Conservation (phyloP, 2,797 vertebrate species). For the Emys orbicularis region DNA sequence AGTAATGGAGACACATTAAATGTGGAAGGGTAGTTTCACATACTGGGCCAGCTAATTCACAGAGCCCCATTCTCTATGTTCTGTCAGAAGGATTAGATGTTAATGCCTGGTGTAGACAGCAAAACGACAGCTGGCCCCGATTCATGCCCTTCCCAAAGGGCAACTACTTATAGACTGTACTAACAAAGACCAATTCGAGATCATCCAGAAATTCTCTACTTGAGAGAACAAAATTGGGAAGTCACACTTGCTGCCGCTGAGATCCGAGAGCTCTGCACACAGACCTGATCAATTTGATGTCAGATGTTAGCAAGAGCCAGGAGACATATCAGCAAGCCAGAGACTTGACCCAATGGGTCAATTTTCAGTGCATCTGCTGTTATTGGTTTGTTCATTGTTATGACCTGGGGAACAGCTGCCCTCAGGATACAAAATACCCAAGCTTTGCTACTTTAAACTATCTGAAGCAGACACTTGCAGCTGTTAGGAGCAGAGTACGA, state of each 20-base stretch:
- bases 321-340: neutral
- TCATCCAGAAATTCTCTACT: neutral
- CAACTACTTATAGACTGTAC: neutral
- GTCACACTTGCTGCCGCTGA: constrained; percentile 7
- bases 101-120: neutral
- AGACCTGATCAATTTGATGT: neutral
- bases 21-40: neutral
- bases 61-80: neutral
- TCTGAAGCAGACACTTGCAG: constrained; percentile 43
- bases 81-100: neutral
- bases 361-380: neutral
- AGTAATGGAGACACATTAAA: neutral
- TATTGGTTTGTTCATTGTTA: constrained; percentile 2
- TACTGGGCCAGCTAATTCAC: neutral
- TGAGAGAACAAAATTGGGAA: neutral
- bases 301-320: neutral
- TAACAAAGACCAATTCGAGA: neutral
- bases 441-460: constrained; percentile 47
- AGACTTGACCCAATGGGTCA: neutral
- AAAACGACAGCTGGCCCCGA: constrained; percentile 18
- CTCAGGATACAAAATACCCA: constrained; percentile 3
- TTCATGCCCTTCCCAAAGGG: neutral
- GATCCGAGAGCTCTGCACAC: rapidly evolving
- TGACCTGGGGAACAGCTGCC: constrained; percentile 60
- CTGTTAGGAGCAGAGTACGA: constrained; percentile 66